Evolutionary conservation across 2,888 invertebrate species (phyloP).

Genomic region (Sycophila texana): DNA sequence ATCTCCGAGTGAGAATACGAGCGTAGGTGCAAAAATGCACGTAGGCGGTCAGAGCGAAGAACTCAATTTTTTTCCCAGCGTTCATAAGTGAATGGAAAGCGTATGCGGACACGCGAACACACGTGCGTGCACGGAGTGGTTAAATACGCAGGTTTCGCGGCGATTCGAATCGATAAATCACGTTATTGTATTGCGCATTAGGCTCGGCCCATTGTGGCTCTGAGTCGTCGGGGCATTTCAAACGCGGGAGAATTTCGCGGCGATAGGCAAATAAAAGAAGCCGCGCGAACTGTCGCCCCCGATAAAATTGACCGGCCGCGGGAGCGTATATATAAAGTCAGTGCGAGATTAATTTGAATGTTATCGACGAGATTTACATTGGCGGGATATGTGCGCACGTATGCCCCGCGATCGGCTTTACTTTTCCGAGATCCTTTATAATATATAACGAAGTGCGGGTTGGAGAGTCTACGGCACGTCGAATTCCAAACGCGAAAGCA

Average conservation of each 20-base stretch:
- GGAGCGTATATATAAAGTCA: conserved; percentile 32
- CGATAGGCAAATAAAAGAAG: conserved; percentile 45
- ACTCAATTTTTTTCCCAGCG: background rate
- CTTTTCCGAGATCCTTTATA: no score
- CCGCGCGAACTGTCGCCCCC: conserved; percentile 1
- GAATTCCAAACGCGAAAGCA: no score
- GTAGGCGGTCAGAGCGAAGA: background rate
- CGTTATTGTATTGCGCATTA: conserved; percentile 15
- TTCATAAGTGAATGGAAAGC: background rate
- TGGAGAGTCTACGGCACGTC: no score
- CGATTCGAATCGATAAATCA: conserved; percentile 29
- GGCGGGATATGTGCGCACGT: background rate
- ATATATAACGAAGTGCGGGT: no score
- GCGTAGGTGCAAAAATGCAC: background rate
- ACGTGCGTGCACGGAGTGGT: background rate
- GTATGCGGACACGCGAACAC: background rate
- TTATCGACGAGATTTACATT: conserved; percentile 54
- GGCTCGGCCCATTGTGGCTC: conserved; percentile 12
- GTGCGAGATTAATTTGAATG: conserved; percentile 54
- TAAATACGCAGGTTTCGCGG: conserved; percentile 17
- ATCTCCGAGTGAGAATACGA: background rate
- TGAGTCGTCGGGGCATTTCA: no score
- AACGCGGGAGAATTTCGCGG: background rate
- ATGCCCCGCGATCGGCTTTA: no score
- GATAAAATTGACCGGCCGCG: conserved; percentile 16